Conservation (phyloP, 2,113 vertebrate species). For the Podocnemis expansa region DNA sequence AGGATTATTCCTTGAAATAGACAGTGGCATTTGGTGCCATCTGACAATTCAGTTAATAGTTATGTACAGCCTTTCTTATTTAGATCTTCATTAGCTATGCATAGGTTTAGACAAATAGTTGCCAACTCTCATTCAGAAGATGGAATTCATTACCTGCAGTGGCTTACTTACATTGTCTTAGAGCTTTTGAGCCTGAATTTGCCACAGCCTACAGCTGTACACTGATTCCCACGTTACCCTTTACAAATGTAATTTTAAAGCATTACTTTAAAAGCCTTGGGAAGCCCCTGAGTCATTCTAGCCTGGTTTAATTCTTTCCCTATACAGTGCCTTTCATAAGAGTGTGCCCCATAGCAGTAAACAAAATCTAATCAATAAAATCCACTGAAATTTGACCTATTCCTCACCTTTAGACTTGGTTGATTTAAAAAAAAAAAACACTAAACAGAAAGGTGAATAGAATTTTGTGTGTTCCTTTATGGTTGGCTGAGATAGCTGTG, state of each 20-base stretch:
- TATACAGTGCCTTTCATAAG: constrained; percentile 18
- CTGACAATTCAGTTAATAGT: not conserved
- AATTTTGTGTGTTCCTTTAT: constrained; percentile 10
- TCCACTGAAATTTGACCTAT: constrained; percentile 59
- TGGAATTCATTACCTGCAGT: constrained; percentile 28
- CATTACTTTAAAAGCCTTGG: constrained; percentile 58
- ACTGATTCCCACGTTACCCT: constrained; percentile 2
- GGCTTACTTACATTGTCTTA: constrained; percentile 19
- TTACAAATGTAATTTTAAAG: constrained; percentile 58
- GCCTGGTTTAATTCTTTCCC: constrained; percentile 38
- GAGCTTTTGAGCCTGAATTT: constrained; percentile 16
- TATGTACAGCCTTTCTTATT: not conserved
- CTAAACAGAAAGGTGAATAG: constrained; percentile 11
- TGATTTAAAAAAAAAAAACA: constrained; percentile 12
- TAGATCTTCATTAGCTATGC: not conserved
- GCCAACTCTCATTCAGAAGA: not conserved
- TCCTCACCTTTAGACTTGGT: constrained; percentile 40
- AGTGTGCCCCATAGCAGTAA: constrained; percentile 29
- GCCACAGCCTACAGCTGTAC: constrained; percentile 36
- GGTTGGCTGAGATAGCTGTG: not conserved
- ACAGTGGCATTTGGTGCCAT: not conserved
- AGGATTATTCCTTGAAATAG: not conserved
- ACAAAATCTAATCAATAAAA: constrained; percentile 63
- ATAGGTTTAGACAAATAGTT: constrained; percentile 29
- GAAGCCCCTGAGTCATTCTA: constrained; percentile 45